A percentile compares a stretch with the other conserved stretches of the same genome.
Evolutionary conservation across 2,888 invertebrate species (phyloP).

Genomic region (Labia minor): DNA sequence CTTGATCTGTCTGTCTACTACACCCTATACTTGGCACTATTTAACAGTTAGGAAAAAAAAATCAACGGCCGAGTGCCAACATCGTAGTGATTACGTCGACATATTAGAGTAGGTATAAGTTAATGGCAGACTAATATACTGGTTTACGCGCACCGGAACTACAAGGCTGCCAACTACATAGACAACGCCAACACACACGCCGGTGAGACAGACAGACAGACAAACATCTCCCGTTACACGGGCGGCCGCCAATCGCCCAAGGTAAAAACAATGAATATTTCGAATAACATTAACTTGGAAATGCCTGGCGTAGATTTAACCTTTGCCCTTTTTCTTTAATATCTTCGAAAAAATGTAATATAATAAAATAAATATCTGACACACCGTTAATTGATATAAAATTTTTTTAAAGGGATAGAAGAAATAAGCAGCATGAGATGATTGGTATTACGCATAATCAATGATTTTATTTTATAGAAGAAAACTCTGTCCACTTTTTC

Average conservation of each 20-base stretch:
- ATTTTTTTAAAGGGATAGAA: too few species aligned
- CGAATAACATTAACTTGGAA: background rate
- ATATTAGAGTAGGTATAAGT: slow-evolving; percentile 7
- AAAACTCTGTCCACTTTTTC: too few species aligned
- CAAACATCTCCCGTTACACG: slow-evolving; percentile 3
- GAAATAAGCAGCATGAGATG: too few species aligned
- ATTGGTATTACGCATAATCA: too few species aligned
- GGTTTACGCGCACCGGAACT: slow-evolving; percentile 3
- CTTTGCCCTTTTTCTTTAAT: background rate
- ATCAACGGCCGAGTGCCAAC: background rate
- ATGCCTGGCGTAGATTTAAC: background rate
- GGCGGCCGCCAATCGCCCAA: background rate
- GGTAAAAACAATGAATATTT: slow-evolving; percentile 13
- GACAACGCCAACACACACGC: background rate
- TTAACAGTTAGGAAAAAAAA: background rate
- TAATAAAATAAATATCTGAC: too few species aligned
- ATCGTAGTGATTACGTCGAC: slow-evolving; percentile 1
- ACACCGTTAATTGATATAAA: too few species aligned
- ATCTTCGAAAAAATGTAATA: background rate
- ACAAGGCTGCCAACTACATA: background rate
- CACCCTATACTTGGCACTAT: background rate
- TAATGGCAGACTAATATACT: background rate
- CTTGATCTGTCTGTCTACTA: background rate
- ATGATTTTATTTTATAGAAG: too few species aligned
- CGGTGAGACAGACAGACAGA: background rate